Evolutionary conservation across 2,113 vertebrate species (phyloP).

Genomic region (Stercorarius parasiticus): DNA sequence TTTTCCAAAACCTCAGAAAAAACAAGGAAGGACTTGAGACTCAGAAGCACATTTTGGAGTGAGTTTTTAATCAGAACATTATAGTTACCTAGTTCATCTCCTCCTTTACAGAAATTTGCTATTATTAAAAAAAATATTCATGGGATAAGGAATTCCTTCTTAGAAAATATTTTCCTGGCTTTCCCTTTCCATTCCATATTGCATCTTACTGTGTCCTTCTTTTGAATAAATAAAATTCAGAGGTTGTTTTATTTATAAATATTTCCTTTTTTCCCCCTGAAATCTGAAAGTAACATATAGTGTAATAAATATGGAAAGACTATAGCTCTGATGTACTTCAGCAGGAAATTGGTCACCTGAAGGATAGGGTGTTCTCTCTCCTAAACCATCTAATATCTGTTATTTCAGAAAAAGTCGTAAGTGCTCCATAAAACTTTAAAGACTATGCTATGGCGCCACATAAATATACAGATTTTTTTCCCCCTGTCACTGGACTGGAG

Average conservation of each 20-base stretch:
- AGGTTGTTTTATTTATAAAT: not conserved
- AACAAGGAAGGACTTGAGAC: not conserved
- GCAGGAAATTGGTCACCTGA: not conserved
- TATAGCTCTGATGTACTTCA: not conserved
- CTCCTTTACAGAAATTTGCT: not conserved
- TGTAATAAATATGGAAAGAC: not conserved
- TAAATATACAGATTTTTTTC: not conserved
- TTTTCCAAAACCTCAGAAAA: not conserved
- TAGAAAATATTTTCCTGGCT: not conserved
- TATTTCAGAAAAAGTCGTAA: not conserved
- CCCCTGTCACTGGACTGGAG: not conserved
- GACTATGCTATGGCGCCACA: not conserved
- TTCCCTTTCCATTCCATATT: not conserved
- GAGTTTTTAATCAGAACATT: not conserved
- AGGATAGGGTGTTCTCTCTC: not conserved
- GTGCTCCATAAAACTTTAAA: not conserved
- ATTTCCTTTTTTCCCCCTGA: not conserved
- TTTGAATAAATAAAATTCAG: not conserved
- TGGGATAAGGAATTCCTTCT: not conserved
- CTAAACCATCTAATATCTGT: not conserved
- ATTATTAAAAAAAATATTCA: not conserved
- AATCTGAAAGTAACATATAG: not conserved
- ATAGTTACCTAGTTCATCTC: not conserved
- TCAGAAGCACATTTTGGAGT: not conserved
- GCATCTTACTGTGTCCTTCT: not conserved